Conservation (phyloP, 2,113 vertebrate genomes). For the Tamias sibiricus region DNA sequence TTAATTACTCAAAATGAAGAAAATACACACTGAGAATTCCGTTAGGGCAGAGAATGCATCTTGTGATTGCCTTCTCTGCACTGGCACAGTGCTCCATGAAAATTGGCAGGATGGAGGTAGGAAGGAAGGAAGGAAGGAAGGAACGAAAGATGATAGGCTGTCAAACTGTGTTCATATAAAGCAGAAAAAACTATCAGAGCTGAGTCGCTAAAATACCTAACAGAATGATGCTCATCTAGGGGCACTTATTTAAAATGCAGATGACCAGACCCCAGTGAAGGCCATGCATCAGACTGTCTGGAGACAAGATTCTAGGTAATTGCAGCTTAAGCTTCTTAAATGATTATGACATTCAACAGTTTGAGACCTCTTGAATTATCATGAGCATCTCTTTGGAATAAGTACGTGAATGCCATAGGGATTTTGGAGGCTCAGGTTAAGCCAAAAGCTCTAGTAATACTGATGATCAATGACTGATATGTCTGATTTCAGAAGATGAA, state of each 20-base stretch:
- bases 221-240: not conserved
- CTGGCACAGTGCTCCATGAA: not conserved
- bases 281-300: not conserved
- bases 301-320: not conserved
- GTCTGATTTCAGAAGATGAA: slow-evolving; percentile 19
- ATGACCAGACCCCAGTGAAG: not conserved
- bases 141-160: not conserved
- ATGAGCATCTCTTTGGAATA: slow-evolving; percentile 20
- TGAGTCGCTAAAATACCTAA: not conserved
- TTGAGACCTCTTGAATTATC: slow-evolving; percentile 27
- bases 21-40: not conserved
- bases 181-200: not conserved
- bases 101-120: not conserved
- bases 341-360: not conserved
- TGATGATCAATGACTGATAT: not conserved
- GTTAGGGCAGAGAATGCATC: not conserved
- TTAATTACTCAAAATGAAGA: not conserved
- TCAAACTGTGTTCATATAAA: not conserved
- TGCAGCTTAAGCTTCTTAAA: slow-evolving; percentile 28
- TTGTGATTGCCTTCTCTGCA: not conserved
- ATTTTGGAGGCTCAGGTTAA: slow-evolving; percentile 27
- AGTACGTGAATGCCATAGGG: not conserved
- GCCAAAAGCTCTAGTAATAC: not conserved
- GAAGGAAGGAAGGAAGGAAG: not conserved
- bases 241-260: not conserved